Conservation (phyloP, 2,888 invertebrate species). For the Apodemia mormo region DNA sequence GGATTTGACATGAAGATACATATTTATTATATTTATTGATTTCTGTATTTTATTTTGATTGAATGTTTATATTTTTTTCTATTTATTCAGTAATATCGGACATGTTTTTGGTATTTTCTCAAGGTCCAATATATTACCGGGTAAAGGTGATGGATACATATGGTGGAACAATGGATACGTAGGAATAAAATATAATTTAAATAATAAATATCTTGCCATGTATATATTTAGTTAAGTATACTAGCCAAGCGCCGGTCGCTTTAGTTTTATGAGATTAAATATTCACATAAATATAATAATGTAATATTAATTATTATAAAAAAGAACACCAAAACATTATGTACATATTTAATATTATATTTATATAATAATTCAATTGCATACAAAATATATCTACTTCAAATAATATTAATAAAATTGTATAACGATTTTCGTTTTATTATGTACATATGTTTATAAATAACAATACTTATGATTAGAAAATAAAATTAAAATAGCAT, state of each 20-base stretch:
- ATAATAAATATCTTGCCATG: slow-evolving; percentile 10
- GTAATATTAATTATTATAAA: slow-evolving; percentile 37
- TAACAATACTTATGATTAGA: slow-evolving; percentile 45
- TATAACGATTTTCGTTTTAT: slow-evolving; percentile 45
- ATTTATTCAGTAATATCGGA: slow-evolving; percentile 10
- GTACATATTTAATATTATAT: slow-evolving; percentile 64
- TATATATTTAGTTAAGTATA: slow-evolving; percentile 14
- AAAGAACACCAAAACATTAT: slow-evolving; percentile 48
- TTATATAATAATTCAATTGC: slow-evolving; percentile 34
- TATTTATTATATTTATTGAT: not conserved
- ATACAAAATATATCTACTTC: slow-evolving; percentile 1
- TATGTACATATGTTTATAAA: slow-evolving; percentile 27
- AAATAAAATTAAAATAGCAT: slow-evolving; percentile 42
- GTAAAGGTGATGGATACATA: slow-evolving; percentile 14
- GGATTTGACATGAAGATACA: not conserved
- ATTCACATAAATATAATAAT: no score
- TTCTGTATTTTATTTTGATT: not conserved
- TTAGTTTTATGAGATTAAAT: slow-evolving; percentile 7
- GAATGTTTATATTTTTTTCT: not conserved
- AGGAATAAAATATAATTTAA: not conserved
- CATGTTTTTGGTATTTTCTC: slow-evolving; percentile 5
- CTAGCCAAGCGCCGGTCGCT: slow-evolving; percentile 30
- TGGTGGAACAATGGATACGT: slow-evolving; percentile 13
- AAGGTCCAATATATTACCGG: slow-evolving; percentile 13
- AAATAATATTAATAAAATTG: slow-evolving; percentile 42